Conservation (phyloP, 2,797 vertebrate genomes). For the Hoplostethus atlanticus region DNA sequence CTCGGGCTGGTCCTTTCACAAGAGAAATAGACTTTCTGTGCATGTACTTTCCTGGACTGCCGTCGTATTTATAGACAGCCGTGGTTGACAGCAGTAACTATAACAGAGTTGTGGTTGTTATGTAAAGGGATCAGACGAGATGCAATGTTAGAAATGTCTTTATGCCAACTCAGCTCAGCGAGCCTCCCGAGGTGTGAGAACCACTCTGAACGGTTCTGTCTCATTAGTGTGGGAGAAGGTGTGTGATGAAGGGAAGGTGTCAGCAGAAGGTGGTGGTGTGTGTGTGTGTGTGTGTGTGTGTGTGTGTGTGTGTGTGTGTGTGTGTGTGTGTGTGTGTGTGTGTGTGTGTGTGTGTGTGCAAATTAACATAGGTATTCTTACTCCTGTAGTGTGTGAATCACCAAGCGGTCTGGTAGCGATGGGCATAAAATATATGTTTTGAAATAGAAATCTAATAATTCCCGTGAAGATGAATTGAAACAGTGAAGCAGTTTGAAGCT, state of each 20-base stretch:
- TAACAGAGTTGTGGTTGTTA: conserved; percentile 9
- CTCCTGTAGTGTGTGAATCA: conserved; percentile 31
- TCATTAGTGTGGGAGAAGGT: conserved; percentile 22
- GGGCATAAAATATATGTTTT: neutral
- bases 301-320: conserved; percentile 9
- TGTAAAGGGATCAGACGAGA: neutral
- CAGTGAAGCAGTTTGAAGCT: neutral
- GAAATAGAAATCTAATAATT: conserved; percentile 29
- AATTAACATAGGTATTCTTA: conserved; percentile 1
- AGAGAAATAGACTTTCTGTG: conserved; percentile 1
- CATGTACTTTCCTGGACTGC: neutral
- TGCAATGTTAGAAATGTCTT: conserved; percentile 6
- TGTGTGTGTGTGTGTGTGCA: conserved; percentile 3
- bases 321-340: neutral
- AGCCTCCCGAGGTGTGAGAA: neutral
- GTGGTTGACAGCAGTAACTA: conserved; percentile 5
- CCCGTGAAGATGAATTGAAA: conserved; percentile 15
- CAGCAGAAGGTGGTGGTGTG: neutral
- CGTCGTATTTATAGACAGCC: conserved; percentile 3
- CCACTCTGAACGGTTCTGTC: conserved; percentile 22
- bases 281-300: neutral
- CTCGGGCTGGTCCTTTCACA: neutral
- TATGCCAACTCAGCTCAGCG: neutral
- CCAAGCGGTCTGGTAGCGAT: neutral
- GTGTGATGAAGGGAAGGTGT: neutral